phyloP scores from a whole-genome alignment of 2,888 invertebrate genomes.

The Hyposoter didymator region DNA sequence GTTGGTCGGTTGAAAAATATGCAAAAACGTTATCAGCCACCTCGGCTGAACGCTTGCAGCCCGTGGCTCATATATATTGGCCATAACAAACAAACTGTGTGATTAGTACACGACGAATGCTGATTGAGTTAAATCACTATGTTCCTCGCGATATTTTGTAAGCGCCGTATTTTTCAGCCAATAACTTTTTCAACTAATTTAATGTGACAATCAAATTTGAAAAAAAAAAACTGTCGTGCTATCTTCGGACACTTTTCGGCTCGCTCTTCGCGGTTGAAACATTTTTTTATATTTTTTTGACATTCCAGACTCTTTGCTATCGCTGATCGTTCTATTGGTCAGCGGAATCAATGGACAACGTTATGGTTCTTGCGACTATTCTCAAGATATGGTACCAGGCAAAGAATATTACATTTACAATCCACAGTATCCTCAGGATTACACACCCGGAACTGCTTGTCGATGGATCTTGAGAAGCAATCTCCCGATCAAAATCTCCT shows the following conservation, averaged over 20 bases:
- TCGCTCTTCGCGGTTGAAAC: conserved; percentile 13
- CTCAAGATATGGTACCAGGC: conserved; percentile 82
- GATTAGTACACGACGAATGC: conserved; percentile 68
- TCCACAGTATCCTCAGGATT: conserved; percentile 84
- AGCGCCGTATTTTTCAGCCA: conserved; percentile 23
- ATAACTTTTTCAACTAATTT: background rate
- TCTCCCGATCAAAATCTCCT: conserved; percentile 81
- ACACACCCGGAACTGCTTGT: conserved; percentile 83
- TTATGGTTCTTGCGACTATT: conserved; percentile 84
- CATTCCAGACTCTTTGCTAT: conserved; percentile 64
- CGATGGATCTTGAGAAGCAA: conserved; percentile 86
- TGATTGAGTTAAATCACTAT: conserved; percentile 58
- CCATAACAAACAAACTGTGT: conserved; percentile 69
- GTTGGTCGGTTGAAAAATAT: conserved; percentile 69
- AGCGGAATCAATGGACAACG: conserved; percentile 79
- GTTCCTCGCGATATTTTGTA: conserved; percentile 54
- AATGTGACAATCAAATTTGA: background rate
- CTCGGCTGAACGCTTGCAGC: conserved; percentile 56
- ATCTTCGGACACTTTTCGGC: background rate
- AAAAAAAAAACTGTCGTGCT: background rate
- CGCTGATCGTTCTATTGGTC: conserved; percentile 78
- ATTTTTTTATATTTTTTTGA: conserved; percentile 66
- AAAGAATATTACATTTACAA: conserved; percentile 84
- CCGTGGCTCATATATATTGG: conserved; percentile 68
- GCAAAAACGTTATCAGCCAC: conserved; percentile 74